Conservation (phyloP, 2,113 vertebrate species). For the Oreochromis niloticus region DNA sequence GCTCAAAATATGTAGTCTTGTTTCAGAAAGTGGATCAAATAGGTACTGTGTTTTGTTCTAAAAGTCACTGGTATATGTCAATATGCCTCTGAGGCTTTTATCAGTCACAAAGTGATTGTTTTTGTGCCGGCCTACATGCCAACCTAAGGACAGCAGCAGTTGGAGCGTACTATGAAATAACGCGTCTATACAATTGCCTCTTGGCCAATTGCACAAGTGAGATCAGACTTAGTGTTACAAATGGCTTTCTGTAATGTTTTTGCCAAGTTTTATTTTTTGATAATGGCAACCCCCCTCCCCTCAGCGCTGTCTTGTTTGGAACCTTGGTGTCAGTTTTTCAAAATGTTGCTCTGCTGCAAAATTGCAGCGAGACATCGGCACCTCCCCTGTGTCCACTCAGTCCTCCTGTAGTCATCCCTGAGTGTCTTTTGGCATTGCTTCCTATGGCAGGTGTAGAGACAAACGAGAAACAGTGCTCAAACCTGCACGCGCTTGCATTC, state of each 20-base stretch:
- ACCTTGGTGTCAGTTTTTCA: constrained; percentile 37
- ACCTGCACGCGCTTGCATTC: neutral
- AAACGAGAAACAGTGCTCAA: constrained; percentile 1
- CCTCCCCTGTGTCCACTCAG: constrained; percentile 52
- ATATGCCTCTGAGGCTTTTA: neutral
- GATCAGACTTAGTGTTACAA: constrained; percentile 15
- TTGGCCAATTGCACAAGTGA: neutral
- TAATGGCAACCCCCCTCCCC: neutral
- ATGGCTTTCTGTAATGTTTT: constrained; percentile 25
- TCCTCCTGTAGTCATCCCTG: constrained; percentile 33
- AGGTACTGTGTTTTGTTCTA: constrained; percentile 6
- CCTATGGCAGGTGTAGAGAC: constrained; percentile 44
- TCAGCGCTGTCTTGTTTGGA: constrained; percentile 21
- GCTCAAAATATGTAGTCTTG: neutral
- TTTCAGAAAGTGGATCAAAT: constrained; percentile 9
- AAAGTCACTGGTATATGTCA: neutral
- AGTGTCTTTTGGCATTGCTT: constrained; percentile 49
- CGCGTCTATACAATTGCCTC: neutral
- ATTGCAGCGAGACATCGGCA: constrained; percentile 30
- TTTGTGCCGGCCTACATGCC: neutral
- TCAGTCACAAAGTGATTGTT: neutral
- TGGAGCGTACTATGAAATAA: neutral
- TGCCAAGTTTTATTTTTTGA: constrained; percentile 22
- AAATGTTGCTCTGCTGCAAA: constrained; percentile 54
- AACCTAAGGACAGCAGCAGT: neutral